Evolutionary conservation across 1,140 invertebrate species (phyloP).

Genomic region (Coptotermes formosanus): DNA sequence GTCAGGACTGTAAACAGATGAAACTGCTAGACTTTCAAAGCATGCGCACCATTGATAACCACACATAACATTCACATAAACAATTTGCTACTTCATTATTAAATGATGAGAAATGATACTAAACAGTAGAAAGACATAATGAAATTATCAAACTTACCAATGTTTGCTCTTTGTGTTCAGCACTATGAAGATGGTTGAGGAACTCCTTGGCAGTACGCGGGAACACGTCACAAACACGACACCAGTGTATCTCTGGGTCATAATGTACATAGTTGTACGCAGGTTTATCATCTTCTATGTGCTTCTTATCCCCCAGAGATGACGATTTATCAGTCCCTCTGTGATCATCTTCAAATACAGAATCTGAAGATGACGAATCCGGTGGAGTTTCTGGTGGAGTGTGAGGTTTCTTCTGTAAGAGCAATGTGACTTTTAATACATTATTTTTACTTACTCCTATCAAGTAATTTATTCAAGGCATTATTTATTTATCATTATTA

Average conservation of each 20-base stretch:
- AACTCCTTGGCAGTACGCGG: slow-evolving; percentile 82
- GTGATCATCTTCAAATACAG: background rate
- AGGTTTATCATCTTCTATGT: slow-evolving; percentile 33
- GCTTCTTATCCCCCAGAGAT: background rate
- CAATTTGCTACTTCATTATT: too few relatives aligned
- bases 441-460: background rate
- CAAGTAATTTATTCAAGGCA: background rate
- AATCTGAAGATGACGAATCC: background rate
- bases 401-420: slow-evolving; percentile 10
- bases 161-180: slow-evolving; percentile 66
- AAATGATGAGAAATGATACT: too few relatives aligned
- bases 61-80: too few relatives aligned
- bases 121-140: too few relatives aligned
- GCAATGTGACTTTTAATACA: background rate
- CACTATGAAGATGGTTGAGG: slow-evolving; percentile 76
- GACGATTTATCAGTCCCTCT: background rate
- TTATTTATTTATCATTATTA: background rate
- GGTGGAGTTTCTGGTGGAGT: slow-evolving; percentile 10
- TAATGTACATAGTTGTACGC: slow-evolving; percentile 79
- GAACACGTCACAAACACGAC: slow-evolving; percentile 78
- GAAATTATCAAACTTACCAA: slow-evolving; percentile 46
- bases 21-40: too few relatives aligned
- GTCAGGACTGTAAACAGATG: too few relatives aligned
- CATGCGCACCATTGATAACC: too few relatives aligned
- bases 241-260: slow-evolving; percentile 87